Base-by-base conservation (phyloP, 2,888 invertebrate species). In the Rotaria socialis region DNA sequence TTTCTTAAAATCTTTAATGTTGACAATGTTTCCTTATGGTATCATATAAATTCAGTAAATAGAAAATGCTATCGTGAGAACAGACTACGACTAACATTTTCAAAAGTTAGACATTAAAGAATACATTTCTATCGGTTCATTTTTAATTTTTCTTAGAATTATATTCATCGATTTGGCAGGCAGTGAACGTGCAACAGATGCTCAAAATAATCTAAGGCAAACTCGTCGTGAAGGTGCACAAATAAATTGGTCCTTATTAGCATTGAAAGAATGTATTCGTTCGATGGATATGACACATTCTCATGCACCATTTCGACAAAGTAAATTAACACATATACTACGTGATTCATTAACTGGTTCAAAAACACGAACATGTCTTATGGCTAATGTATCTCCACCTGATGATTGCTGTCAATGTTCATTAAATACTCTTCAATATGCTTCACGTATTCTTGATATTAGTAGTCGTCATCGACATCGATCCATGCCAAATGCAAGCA, bases 151-250 rank as follows among this genome's bases (percentile, higher is more conserved):
- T 87, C 88, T 22, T 88, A 91, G 91, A 87, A 88, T 91, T 86
- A 90, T 90, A 4, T 91, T 91, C 88, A 91, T 91, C 87, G 91
- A 91, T 88, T 88, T 91, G 60, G 91, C 91, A 74, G 91, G 91
- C 2, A 90, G 91, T 89, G 91, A 91, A 88, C 88, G 91, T 86
- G 91, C 90, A 0, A 89, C 90, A 1, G 91, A 91, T 87, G 90
- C 90, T 22, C 86, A 86, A 86, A 84, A 90, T 86, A 89, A 89
- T 67, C 89, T 90, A 88, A 89, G 89, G 87, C 90, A 91, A 88
- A 90, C 90, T 5, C 87, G 90, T 50, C 89, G 90, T 88, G 91
- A 91, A 88, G 91, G 91, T 35, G 91, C 91, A 16, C 91, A 91
- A 88, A 91, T 91, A 87, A 91, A 91, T 88, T 91, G 91, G 87